Base-by-base conservation (phyloP, 2,113 vertebrate genomes). In the Craseonycteris thonglongyai region DNA sequence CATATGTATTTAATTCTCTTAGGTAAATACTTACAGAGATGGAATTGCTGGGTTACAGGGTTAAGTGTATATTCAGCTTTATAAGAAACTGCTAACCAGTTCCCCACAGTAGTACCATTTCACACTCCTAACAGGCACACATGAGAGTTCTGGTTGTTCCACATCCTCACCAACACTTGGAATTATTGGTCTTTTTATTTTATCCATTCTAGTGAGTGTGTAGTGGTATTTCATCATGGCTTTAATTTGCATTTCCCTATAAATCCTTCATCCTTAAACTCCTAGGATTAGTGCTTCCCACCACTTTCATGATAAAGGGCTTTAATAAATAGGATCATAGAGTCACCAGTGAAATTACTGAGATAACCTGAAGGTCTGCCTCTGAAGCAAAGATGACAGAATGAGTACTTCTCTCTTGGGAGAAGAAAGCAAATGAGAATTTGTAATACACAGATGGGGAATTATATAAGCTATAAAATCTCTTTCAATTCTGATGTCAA, bases 191-290 rank as follows among this genome's bases (percentile, higher is more conserved):
- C 35, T 75, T 96, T 69, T 88, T 54, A 81, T 61, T 69, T 72
- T 58, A 72, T 58, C n/a, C 49, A 83, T 69, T 54, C 56, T 78
- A 47, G 21, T 86, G 51, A 63, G 30, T 49, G 9, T 54, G 6
- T 11, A 87, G 26, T 58, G 19, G 33, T 75, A 90, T 35, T 54
- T 79, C 47, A 30, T 14, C 59, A 40, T 69, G 78, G 54, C 61
- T 94, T 90, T 78, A 88, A 91, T 81, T 88, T 93, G 30, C 18
- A 83, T 81, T 91, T 88, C 74, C 59, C 72, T 75, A 76, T 22
- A 82, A 65, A 78, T 47, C 45, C 3, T 75, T 71, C 33, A 45
- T 40, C 30, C 74, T 92, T 56, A 91, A 93, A 94, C 58, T 82
- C 45, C 45, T 28, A 91, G 51, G 54, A 86, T 78, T 66, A 88